Conservation (phyloP, 2,113 vertebrate genomes). For the Phylloscopus whistleri region DNA sequence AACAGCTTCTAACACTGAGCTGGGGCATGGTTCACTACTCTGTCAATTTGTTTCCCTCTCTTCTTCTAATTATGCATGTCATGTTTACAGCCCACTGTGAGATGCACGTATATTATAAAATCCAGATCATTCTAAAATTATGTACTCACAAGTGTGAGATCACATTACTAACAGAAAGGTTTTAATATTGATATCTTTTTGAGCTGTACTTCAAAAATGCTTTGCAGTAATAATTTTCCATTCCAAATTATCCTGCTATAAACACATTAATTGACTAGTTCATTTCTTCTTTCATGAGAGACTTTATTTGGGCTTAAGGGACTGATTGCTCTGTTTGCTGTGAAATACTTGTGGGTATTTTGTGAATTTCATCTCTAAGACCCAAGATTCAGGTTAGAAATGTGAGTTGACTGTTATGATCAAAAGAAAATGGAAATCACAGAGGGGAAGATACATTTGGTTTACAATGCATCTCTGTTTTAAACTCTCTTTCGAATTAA, state of each 20-base stretch:
- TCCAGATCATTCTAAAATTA: background rate
- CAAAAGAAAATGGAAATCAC: background rate
- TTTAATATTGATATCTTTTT: background rate
- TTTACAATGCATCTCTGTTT: background rate
- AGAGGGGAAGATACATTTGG: background rate
- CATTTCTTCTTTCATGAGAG: background rate
- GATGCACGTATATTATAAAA: background rate
- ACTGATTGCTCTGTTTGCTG: background rate
- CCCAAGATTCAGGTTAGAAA: background rate
- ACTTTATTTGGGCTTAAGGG: background rate
- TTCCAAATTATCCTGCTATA: background rate
- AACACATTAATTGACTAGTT: background rate
- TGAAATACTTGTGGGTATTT: background rate
- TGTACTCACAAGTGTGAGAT: background rate
- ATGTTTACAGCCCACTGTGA: background rate
- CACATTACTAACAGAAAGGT: background rate
- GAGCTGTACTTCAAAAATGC: background rate
- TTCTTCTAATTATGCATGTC: background rate
- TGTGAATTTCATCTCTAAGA: background rate
- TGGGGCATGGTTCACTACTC: background rate
- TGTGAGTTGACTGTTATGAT: background rate
- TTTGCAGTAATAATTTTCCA: background rate
- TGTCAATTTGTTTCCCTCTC: background rate
- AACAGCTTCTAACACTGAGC: background rate
- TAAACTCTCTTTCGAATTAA: background rate